phyloP scores from a whole-genome alignment of 2,888 invertebrate genomes.

The Andrena chrysosceles region DNA sequence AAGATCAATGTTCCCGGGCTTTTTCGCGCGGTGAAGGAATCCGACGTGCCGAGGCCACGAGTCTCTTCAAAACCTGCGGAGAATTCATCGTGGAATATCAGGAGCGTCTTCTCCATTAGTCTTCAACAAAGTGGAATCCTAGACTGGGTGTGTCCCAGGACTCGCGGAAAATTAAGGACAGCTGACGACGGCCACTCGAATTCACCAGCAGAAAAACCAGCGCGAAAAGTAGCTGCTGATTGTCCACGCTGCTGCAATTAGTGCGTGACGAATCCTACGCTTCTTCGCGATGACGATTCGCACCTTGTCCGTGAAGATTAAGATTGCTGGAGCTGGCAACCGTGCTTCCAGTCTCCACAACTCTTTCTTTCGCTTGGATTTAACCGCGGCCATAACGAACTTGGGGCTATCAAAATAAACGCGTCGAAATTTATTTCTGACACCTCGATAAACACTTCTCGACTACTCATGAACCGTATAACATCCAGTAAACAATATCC shows the following conservation, averaged over 20 bases:
- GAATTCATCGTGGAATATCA: neutral
- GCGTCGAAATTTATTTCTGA: no score
- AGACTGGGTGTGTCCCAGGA: neutral
- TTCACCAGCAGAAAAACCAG: constrained; percentile 39
- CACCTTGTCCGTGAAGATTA: neutral
- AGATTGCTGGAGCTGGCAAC: neutral
- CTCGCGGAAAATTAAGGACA: constrained; percentile 20
- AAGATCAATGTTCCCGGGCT: constrained; percentile 56
- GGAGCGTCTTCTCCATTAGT: neutral
- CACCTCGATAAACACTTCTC: no score
- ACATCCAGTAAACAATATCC: no score
- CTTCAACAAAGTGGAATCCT: neutral
- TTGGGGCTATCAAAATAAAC: no score
- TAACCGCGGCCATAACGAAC: no score
- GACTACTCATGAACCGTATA: no score
- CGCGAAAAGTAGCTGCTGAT: constrained; percentile 57
- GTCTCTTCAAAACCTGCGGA: neutral
- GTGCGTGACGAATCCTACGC: constrained; percentile 74
- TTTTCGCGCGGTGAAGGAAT: constrained; percentile 24
- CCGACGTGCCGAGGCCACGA: neutral
- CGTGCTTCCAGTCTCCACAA: neutral
- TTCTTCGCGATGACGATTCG: constrained; percentile 37
- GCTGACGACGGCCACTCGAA: constrained; percentile 26
- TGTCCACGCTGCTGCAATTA: constrained; percentile 73
- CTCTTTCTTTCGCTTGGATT: neutral